These are phyloP conservation scores for Dromas ardeola DNA, from an alignment of 2,113 vertebrate genomes.

Conservation along the genomic window DNA sequence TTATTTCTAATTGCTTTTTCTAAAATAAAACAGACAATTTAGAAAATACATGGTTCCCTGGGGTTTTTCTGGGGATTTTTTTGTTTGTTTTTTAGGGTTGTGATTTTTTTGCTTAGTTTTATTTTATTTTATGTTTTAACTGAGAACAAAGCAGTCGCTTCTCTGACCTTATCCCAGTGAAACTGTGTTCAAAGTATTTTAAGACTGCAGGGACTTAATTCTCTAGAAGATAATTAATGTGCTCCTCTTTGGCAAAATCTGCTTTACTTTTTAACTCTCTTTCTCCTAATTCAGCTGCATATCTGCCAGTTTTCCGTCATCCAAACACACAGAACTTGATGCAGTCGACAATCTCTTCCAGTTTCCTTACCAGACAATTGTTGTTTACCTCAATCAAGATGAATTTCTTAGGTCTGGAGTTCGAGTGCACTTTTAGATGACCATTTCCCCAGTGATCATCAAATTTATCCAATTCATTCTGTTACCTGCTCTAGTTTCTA, in stretches of 20 bases:
- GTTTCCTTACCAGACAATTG: neutral
- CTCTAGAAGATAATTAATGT: neutral
- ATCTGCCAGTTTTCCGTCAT: neutral
- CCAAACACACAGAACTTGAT: neutral
- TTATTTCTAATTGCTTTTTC: neutral
- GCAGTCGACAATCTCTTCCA: neutral
- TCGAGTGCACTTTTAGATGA: neutral
- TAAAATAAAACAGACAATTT: neutral
- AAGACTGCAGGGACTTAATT: constrained; percentile 27
- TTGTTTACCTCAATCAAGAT: neutral
- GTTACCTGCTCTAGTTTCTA: neutral
- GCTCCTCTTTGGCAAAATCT: neutral
- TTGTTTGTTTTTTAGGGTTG: neutral
- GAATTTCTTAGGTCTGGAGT: neutral
- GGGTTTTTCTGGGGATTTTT: neutral
- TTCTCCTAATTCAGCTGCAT: neutral
- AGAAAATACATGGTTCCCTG: neutral
- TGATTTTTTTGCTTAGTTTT: neutral
- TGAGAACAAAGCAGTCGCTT: constrained; percentile 44
- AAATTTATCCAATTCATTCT: neutral
- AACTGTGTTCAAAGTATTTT: constrained; percentile 31
- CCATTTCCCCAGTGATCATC: neutral
- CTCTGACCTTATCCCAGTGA: constrained; percentile 20
- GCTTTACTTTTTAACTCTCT: neutral
- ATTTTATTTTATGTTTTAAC: neutral